phyloP scores from a whole-genome alignment of 2,113 vertebrate genomes.

The Panthera leo region DNA sequence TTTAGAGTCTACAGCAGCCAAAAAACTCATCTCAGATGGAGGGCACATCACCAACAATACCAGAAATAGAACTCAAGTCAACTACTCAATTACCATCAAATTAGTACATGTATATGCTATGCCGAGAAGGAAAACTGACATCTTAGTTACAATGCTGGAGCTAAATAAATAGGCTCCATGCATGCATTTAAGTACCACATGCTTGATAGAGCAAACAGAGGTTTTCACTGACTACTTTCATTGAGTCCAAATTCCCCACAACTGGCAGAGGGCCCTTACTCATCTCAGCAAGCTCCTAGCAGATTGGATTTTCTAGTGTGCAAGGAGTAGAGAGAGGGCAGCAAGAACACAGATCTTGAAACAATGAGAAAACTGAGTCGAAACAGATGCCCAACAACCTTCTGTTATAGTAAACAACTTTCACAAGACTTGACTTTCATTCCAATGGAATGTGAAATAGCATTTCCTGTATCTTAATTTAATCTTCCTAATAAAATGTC shows the following conservation, averaged over 20 bases:
- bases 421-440: constrained; percentile 13
- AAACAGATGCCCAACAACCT: not conserved
- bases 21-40: not conserved
- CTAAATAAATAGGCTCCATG: not conserved
- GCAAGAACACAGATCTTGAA: not conserved
- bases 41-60: not conserved
- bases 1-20: not conserved
- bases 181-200: no score
- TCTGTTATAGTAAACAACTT: not conserved
- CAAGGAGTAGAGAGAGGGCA: not conserved
- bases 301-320: not conserved
- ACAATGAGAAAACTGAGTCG: not conserved
- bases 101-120: not conserved
- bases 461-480: constrained; percentile 47
- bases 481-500: constrained; percentile 53
- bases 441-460: constrained; percentile 23
- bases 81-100: not conserved
- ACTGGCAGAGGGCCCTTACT: not conserved
- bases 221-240: not conserved
- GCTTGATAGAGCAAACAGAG: not conserved
- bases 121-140: not conserved
- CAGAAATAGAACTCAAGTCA: not conserved
- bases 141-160: not conserved
- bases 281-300: not conserved
- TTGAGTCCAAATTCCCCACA: not conserved